Conservation (phyloP, 2,797 vertebrate genomes). For the Sebastes taczanowskii region DNA sequence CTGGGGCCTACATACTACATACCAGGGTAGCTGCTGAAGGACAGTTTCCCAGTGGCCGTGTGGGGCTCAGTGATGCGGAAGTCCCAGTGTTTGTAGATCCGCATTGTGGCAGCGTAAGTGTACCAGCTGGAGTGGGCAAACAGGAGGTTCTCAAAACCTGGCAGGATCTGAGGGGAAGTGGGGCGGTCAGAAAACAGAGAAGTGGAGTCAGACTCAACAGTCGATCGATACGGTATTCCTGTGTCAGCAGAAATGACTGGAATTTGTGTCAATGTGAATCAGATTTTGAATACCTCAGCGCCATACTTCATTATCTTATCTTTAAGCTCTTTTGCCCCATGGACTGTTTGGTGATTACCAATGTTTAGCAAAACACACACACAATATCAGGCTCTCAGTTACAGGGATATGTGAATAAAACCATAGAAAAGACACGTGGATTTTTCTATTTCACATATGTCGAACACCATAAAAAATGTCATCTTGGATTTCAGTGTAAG, state of each 20-base stretch:
- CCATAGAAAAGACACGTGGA: background rate
- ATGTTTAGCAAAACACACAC: background rate
- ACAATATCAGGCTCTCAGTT: background rate
- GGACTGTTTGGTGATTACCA: background rate
- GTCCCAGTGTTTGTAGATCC: constrained; percentile 94
- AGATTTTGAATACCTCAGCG: background rate
- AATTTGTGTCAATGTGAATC: background rate
- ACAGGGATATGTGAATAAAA: background rate
- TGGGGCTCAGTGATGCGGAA: constrained; percentile 83
- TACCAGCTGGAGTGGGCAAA: constrained; percentile 96
- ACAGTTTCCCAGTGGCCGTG: constrained; percentile 81
- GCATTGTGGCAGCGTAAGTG: constrained; percentile 89
- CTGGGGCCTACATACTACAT: no score
- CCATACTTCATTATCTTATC: background rate
- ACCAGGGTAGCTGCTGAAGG: constrained; percentile 97
- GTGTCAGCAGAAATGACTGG: background rate
- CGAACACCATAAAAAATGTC: background rate
- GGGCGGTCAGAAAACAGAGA: background rate
- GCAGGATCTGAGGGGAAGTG: constrained; percentile 83
- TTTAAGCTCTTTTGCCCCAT: background rate
- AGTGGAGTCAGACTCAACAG: background rate
- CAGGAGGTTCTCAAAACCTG: constrained; percentile 92
- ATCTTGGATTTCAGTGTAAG: background rate
- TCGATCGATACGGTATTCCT: background rate
- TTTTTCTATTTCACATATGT: background rate